phyloP scores from a whole-genome alignment of 2,888 invertebrate genomes.

The Cerceris rybyensis region DNA sequence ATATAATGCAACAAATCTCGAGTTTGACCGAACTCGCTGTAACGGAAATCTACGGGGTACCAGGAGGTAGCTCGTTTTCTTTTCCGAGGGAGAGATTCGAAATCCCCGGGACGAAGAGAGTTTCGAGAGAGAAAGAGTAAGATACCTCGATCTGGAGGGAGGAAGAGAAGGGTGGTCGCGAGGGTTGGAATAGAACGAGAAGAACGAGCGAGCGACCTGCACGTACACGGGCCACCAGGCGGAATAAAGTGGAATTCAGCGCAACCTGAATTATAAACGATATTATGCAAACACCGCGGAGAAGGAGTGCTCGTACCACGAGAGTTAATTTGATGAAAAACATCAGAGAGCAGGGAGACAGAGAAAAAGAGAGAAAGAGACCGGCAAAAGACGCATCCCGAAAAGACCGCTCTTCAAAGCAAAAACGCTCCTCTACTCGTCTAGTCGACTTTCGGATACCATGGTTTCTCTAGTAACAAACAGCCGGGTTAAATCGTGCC shows the following conservation, averaged over 20 bases:
- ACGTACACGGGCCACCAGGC: slow-evolving; percentile 44
- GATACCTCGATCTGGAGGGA: slow-evolving; percentile 26
- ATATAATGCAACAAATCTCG: too few relatives aligned
- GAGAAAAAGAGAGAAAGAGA: slow-evolving; percentile 52
- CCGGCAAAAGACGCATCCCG: slow-evolving; percentile 73
- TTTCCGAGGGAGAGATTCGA: slow-evolving; percentile 2
- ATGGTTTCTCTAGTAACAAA: background rate
- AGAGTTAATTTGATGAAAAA: slow-evolving; percentile 80
- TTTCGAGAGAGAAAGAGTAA: slow-evolving; percentile 28
- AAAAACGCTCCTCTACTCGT: slow-evolving; percentile 46
- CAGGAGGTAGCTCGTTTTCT: background rate
- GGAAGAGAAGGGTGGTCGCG: slow-evolving; percentile 20
- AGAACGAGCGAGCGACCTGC: slow-evolving; percentile 50
- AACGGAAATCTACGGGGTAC: background rate
- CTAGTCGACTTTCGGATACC: slow-evolving; percentile 29
- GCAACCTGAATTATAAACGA: slow-evolving; percentile 79
- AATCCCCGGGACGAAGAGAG: slow-evolving; percentile 5
- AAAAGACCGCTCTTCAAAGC: slow-evolving; percentile 54
- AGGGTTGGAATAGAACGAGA: slow-evolving; percentile 49
- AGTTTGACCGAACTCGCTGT: too few relatives aligned
- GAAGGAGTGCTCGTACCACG: slow-evolving; percentile 67
- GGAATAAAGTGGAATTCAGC: slow-evolving; percentile 77
- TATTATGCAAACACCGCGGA: slow-evolving; percentile 78
- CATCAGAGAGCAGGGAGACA: slow-evolving; percentile 66
- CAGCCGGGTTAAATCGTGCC: background rate